These are phyloP conservation scores for Mobula hypostoma DNA, from an alignment of 2,113 vertebrate species.

Conservation along the genomic window DNA sequence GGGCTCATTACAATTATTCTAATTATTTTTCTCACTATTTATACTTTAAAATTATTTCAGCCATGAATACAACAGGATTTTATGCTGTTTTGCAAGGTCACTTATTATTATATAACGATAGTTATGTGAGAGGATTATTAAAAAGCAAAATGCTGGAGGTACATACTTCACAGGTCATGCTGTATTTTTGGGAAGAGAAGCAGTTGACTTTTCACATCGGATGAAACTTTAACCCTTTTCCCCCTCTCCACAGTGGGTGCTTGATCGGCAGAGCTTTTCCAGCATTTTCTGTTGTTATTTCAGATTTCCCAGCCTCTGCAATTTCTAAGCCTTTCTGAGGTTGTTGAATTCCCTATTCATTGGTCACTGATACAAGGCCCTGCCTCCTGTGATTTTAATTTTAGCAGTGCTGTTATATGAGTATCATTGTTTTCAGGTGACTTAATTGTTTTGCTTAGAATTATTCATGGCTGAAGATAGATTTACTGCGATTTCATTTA, in stretches of 20 bases:
- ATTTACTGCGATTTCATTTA: background rate
- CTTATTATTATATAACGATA: background rate
- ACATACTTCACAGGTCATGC: no score
- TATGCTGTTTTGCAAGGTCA: background rate
- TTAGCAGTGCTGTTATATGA: background rate
- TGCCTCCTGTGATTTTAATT: background rate
- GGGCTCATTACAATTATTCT: background rate
- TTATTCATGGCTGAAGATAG: background rate
- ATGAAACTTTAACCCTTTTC: no score
- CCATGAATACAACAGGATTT: background rate
- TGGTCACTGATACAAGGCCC: background rate
- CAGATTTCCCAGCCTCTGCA: no score
- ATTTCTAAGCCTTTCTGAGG: no score
- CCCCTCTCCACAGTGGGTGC: no score
- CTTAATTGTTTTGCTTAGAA: background rate
- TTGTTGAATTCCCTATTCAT: background rate
- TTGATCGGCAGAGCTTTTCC: no score
- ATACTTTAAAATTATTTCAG: background rate
- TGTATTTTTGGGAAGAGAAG: no score
- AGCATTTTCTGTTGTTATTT: no score
- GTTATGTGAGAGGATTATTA: background rate
- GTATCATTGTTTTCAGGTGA: background rate
- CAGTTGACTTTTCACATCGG: no score
- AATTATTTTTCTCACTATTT: background rate
- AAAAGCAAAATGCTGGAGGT: no score